Conservation (phyloP, 1,140 invertebrate species). For the Platorchestia sp. region DNA sequence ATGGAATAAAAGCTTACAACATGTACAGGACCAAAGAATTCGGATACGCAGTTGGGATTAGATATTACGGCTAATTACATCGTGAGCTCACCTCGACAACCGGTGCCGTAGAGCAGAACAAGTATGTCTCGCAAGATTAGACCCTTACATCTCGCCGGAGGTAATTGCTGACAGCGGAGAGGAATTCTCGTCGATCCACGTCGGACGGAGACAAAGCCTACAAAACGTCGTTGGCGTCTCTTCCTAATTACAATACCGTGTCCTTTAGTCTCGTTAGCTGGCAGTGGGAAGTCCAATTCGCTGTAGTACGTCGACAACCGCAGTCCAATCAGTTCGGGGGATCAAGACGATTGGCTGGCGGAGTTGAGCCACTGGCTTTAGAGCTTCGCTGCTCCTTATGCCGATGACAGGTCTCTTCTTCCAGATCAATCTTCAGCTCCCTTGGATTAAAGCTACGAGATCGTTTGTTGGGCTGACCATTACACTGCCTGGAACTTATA, state of each 20-base stretch:
- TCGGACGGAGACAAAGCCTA: background rate
- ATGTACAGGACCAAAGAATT: too few species aligned
- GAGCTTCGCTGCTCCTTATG: background rate
- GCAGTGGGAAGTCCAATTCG: background rate
- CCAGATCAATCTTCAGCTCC: background rate
- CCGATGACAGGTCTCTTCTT: background rate
- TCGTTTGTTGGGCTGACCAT: background rate
- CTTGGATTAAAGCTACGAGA: background rate
- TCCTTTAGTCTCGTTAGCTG: constrained; percentile 39
- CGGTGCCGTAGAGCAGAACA: background rate
- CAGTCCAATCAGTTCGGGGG: background rate
- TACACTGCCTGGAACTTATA: background rate
- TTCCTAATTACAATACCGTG: constrained; percentile 28
- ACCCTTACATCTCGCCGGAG: background rate
- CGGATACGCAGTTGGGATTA: background rate
- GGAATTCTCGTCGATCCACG: background rate
- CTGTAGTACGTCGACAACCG: constrained; percentile 7
- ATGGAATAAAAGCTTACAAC: too few species aligned
- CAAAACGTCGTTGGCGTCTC: background rate
- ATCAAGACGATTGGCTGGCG: background rate
- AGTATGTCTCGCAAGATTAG: background rate
- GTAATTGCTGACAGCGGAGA: background rate
- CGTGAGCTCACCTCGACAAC: background rate
- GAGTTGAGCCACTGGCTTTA: background rate
- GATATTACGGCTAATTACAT: background rate